phyloP scores from a whole-genome alignment of 2,113 vertebrate species.

The Toxotes jaculatrix region DNA sequence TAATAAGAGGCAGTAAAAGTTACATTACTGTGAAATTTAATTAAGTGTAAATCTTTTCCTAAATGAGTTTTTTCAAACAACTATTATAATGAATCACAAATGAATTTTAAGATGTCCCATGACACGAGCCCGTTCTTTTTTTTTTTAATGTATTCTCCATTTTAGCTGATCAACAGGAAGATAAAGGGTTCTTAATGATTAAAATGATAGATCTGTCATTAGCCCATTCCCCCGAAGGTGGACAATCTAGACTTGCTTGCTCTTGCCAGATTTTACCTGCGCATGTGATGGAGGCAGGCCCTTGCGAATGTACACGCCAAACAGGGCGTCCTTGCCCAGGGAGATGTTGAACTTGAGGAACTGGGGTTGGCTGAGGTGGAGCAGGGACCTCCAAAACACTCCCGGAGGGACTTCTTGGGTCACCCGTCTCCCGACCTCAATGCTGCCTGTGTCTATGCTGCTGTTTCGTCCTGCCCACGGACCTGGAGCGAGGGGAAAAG shows the following conservation, averaged over 20 bases:
- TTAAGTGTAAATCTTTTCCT: constrained; percentile 72
- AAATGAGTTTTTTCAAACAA: constrained; percentile 68
- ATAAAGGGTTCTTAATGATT: constrained; percentile 44
- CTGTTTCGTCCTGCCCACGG: constrained; percentile 91
- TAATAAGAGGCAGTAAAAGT: constrained; percentile 76
- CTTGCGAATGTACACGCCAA: constrained; percentile 97
- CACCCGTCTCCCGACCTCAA: constrained; percentile 93
- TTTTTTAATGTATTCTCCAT: constrained; percentile 38
- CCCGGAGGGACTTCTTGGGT: constrained; percentile 96
- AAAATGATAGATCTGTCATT: constrained; percentile 30
- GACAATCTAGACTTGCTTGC: background rate
- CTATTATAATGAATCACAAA: constrained; percentile 66
- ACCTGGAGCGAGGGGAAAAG: constrained; percentile 82
- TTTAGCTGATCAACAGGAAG: constrained; percentile 48
- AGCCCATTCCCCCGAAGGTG: constrained; percentile 10
- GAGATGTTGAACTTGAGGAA: constrained; percentile 99
- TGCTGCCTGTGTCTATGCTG: constrained; percentile 95
- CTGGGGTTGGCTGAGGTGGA: constrained; percentile 94
- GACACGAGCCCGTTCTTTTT: constrained; percentile 27
- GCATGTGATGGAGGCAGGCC: constrained; percentile 97
- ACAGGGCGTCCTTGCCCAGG: constrained; percentile 96
- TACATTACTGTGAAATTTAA: constrained; percentile 77
- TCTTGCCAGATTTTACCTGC: constrained; percentile 80
- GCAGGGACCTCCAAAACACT: constrained; percentile 96
- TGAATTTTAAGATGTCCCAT: constrained; percentile 57